Base-by-base conservation (phyloP, 2,113 vertebrate species). In the Trogon surrucura region DNA sequence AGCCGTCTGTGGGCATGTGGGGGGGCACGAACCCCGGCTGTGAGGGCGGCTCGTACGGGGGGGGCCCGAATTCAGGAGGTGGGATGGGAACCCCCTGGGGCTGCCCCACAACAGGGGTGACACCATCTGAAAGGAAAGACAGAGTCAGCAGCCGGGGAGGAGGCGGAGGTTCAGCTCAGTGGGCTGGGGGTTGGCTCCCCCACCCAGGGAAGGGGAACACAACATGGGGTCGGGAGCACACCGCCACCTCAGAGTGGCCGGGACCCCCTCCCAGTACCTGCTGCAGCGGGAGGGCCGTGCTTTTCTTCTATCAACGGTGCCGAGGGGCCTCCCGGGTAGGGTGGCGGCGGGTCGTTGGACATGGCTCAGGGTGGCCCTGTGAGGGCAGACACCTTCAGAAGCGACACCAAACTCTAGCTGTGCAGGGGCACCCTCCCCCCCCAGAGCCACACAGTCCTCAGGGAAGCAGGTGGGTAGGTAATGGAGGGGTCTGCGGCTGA, bases 321-420 rank as follows among this genome's bases (percentile, higher is more conserved):
- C 3, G 98, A 99, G 66, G 99, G 99, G 41, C 99, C 98, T 72
- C 99, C 99, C 0, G 99, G 99, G 84, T 99, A 99, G 7, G 99
- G 99, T 27, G 99, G 99, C 29, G 99, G 99, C 2, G 99, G 99
- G 91, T 99, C 99, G 16, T 79, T 99, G 62, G 99, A 99, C 99
- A 99, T 99, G 45, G 94, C 86, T 96, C 65, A 70, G 73, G 47
- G 70, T 27, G 14, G 83, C 83, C 93, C 96, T 98, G 95, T 47
- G 93, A 62, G 54, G 66, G 85, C 88, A 94, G 65, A 20, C 23
- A 3, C 47, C 26, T 60, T 79, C 1, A 57, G 70, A 44, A n/a
- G 32, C 23, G 20, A 27, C 3, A 2, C 27, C n/a, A 51, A 64
- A 64, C 34, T 9, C 6, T 7, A 48, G 45, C 12, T 13, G 30